Evolutionary conservation across 2,888 invertebrate genomes (phyloP).

Genomic region (Ceratothoa steindachneri): DNA sequence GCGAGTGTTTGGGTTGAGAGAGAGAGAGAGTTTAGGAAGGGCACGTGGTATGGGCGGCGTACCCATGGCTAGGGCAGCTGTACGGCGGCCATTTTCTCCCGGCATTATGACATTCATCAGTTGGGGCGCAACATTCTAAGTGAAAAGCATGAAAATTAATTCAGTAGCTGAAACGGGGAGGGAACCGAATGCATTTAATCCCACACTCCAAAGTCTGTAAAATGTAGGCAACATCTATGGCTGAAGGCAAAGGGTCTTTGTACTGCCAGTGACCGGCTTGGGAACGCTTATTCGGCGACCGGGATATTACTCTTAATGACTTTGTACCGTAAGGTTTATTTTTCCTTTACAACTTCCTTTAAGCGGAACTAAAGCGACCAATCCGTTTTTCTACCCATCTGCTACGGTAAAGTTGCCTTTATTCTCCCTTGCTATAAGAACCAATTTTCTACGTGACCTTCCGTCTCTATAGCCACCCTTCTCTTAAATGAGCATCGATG

Average conservation of each 20-base stretch:
- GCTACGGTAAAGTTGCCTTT: neutral
- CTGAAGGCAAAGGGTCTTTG: constrained; percentile 37
- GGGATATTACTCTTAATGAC: neutral
- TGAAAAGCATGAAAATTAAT: constrained; percentile 46
- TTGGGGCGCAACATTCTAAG: constrained; percentile 28
- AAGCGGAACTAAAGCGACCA: neutral
- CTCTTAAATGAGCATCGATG: neutral
- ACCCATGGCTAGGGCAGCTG: constrained; percentile 17
- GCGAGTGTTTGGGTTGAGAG: neutral
- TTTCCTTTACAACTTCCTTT: neutral
- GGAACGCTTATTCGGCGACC: constrained; percentile 4
- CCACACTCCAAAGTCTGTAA: constrained; percentile 41
- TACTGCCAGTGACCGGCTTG: constrained; percentile 38
- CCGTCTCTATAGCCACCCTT: neutral
- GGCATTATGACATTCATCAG: constrained; percentile 46
- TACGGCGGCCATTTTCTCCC: constrained; percentile 34
- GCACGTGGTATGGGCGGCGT: neutral
- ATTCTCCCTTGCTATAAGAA: too few relatives aligned
- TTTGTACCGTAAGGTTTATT: neutral
- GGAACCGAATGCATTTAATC: constrained; percentile 42
- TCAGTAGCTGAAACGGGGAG: constrained; percentile 32
- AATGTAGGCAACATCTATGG: constrained; percentile 43
- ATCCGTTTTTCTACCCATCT: neutral
- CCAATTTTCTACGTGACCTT: too few relatives aligned
- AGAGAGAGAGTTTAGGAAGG: neutral